Base-by-base conservation (phyloP, 2,113 vertebrate genomes). In the Mesocricetus auratus region DNA sequence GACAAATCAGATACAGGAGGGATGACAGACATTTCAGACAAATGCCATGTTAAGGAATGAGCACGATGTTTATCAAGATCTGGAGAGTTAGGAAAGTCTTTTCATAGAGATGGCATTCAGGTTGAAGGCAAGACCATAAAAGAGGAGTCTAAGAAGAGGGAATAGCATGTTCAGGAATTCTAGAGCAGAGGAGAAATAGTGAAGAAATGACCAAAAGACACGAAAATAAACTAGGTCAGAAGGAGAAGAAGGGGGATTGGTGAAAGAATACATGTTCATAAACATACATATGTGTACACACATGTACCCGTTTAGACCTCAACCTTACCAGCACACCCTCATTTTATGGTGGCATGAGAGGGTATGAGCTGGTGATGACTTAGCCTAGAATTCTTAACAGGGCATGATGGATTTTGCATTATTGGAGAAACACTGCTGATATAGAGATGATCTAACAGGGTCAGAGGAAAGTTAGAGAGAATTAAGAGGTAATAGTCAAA, bases 281-380 rank as follows among this genome's bases (percentile, higher is more conserved):
- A 5, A 29, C 10, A n/a, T 1, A 19, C 53, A 29, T 0, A 50
- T 1, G 2, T 45, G 16, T 42, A 45, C 58, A 33, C 29, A 56
- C 0, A 50, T 16, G 50, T 26, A 17, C 4, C 56, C 36, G 29
- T 29, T 16, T 71, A 68, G 47, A 29, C 47, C 36, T 42, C n/a
- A 19, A 29, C 17, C 11, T 42, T 26, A n/a, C 33, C 66, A 88
- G 21, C 7, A 39, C n/a, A n/a, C 33, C n/a, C 50, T 56, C 26
- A 16, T 24, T 69, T 62, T 62, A 83, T 42, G 56, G 19, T 29
- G 36, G 78, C n/a, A 9, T n/a, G 45, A 88, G 50, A 71, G 66
- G 8, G 13, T 13, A 29, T 36, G 36, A 88, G 22, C 33, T 75
- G 58, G 26, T 71, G 42, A 92, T 24, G 36, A 91, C 75, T 45